Conservation (phyloP, 2,113 vertebrate species). For the Mixornis gularis region DNA sequence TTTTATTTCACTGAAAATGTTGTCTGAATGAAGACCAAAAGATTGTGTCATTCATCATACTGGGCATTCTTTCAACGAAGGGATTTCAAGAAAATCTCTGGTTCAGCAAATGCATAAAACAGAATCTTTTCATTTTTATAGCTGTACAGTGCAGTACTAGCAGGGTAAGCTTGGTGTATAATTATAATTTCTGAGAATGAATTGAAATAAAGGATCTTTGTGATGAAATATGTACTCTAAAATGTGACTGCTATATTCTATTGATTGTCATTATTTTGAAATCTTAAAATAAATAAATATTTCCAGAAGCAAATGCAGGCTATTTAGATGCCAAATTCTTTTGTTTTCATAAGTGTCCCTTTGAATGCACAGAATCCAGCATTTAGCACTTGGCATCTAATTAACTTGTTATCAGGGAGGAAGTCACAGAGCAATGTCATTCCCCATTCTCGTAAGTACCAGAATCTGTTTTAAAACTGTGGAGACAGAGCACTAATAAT, state of each 20-base stretch:
- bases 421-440: slow-evolving; percentile 11
- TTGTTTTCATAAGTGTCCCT: slow-evolving; percentile 5
- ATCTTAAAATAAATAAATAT: background rate
- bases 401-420: slow-evolving; percentile 51
- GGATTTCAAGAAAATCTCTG: slow-evolving; percentile 39
- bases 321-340: slow-evolving; percentile 26
- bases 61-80: background rate
- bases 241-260: background rate
- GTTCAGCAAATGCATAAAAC: slow-evolving; percentile 7
- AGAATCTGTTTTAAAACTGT: slow-evolving; percentile 58
- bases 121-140: background rate
- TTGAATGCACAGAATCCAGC: slow-evolving; percentile 3
- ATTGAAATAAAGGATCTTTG: background rate
- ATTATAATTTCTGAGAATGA: background rate
- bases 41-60: background rate
- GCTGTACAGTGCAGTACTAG: background rate
- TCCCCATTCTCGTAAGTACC: slow-evolving; percentile 29
- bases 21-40: background rate
- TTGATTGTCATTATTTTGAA: background rate
- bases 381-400: slow-evolving; percentile 53
- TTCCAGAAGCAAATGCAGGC: slow-evolving; percentile 4
- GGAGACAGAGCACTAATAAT: slow-evolving; percentile 35
- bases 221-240: background rate
- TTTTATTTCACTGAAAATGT: background rate
- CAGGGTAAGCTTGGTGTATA: background rate